Percentiles rank a stretch among this genome's conserved stretches.
These are phyloP conservation scores for Rhimphoctona megacephalus DNA, from an alignment of 2,888 invertebrate genomes.

Conservation along the genomic window DNA sequence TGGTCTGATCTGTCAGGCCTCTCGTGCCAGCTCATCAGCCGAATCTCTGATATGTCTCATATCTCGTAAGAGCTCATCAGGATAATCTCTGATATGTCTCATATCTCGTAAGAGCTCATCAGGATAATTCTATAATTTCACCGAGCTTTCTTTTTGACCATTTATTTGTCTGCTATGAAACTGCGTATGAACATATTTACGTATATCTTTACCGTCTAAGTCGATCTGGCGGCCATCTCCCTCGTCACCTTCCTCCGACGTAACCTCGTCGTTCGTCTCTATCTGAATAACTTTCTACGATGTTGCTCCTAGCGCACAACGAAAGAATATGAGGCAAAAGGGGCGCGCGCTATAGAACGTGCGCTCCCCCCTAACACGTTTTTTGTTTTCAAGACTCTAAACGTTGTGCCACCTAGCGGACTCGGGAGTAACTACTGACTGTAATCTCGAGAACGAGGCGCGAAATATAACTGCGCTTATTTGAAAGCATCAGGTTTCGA, in stretches of 20 bases:
- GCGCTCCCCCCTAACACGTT: constrained; percentile 3
- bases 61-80: not conserved
- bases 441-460: constrained; percentile 33
- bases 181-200: not conserved
- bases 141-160: not conserved
- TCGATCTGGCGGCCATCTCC: constrained; percentile 29
- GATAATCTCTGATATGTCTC: too few relatives aligned
- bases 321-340: constrained; percentile 25
- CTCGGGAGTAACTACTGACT: constrained; percentile 21
- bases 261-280: too few relatives aligned
- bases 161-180: not conserved
- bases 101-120: too few relatives aligned
- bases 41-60: constrained; percentile 41
- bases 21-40: constrained; percentile 33
- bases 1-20: constrained; percentile 34
- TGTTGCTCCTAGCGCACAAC: constrained; percentile 46
- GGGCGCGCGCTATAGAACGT: not conserved
- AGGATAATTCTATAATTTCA: constrained; percentile 27
- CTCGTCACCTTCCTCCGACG: too few relatives aligned
- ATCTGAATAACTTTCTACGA: constrained; percentile 10
- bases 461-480: constrained; percentile 31
- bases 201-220: constrained; percentile 31
- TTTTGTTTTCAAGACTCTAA: not conserved
- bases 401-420: constrained; percentile 42
- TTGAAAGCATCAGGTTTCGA: too few relatives aligned